Evolutionary conservation across 2,888 invertebrate species (phyloP).

Genomic region (Scaptomyza caliginosa): DNA sequence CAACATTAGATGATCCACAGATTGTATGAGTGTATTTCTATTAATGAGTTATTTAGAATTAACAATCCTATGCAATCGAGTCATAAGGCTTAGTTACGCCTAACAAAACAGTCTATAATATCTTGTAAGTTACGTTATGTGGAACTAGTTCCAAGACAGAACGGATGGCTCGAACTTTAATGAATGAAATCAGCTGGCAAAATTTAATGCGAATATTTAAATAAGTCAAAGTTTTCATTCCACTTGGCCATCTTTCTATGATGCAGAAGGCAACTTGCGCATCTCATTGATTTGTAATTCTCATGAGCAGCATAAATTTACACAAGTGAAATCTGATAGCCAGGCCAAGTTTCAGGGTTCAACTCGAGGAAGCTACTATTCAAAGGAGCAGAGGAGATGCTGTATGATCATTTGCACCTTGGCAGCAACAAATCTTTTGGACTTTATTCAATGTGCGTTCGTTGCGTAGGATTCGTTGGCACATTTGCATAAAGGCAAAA

Average conservation of each 20-base stretch:
- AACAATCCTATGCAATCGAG: constrained; percentile 11
- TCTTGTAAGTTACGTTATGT: background rate
- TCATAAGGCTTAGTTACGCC: too few relatives aligned
- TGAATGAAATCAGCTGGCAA: constrained; percentile 18
- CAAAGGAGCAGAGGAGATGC: background rate
- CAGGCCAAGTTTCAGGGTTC: constrained; percentile 32
- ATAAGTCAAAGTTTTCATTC: constrained; percentile 39
- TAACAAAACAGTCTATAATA: too few relatives aligned
- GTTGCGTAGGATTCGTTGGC: constrained; percentile 67
- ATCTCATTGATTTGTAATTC: constrained; percentile 81
- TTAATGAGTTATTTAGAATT: constrained; percentile 66
- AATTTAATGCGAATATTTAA: constrained; percentile 50
- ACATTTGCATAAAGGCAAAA: constrained; percentile 67
- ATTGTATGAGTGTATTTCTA: constrained; percentile 32
- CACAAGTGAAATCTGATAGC: constrained; percentile 77
- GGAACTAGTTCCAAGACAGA: background rate
- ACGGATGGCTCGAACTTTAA: constrained; percentile 11
- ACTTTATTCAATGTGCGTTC: constrained; percentile 69
- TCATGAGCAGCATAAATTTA: constrained; percentile 72
- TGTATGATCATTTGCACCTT: constrained; percentile 76
- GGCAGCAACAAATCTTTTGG: constrained; percentile 71
- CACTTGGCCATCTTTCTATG: constrained; percentile 60
- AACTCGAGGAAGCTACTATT: constrained; percentile 7
- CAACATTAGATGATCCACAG: constrained; percentile 48
- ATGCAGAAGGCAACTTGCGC: constrained; percentile 49